Conservation (phyloP, 2,113 vertebrate genomes). For the Sphyrna mokarran region DNA sequence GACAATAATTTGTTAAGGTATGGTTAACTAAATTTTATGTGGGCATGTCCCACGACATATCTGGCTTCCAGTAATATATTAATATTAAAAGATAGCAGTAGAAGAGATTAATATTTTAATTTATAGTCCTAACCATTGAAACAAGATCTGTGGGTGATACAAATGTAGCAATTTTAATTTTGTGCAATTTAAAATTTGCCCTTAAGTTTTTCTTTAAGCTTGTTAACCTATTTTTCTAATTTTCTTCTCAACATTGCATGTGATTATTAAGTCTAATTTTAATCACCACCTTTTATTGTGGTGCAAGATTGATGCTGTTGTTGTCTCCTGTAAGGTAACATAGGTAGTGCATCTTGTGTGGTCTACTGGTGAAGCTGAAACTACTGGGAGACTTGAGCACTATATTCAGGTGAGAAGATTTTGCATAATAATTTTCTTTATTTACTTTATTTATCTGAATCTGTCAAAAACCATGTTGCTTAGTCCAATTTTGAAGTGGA, state of each 20-base stretch:
- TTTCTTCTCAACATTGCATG: slow-evolving; percentile 5
- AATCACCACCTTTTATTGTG: slow-evolving; percentile 31
- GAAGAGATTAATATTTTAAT: slow-evolving; percentile 18
- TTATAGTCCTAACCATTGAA: slow-evolving; percentile 2
- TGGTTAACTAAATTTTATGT: slow-evolving; percentile 21
- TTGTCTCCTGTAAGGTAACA: slow-evolving; percentile 60
- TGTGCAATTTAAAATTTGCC: not conserved
- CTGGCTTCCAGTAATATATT: slow-evolving; percentile 37
- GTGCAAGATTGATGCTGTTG: slow-evolving; percentile 55
- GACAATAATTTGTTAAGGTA: slow-evolving; percentile 39
- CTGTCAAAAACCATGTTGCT: not conserved
- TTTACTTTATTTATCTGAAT: not conserved
- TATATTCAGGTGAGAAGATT: slow-evolving; percentile 52
- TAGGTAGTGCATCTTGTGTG: slow-evolving; percentile 51
- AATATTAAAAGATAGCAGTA: slow-evolving; percentile 15
- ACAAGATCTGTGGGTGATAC: not conserved
- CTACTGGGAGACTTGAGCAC: slow-evolving; percentile 41
- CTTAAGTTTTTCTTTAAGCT: not conserved
- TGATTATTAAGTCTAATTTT: not conserved
- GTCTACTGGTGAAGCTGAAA: slow-evolving; percentile 47
- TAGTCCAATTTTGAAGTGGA: not conserved
- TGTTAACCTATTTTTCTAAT: not conserved
- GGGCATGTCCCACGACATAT: slow-evolving; percentile 1
- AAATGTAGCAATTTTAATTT: not conserved
- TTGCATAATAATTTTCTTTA: slow-evolving; percentile 28